Evolutionary conservation across 2,888 invertebrate species (phyloP).

Genomic region (Drosophila greeni): DNA sequence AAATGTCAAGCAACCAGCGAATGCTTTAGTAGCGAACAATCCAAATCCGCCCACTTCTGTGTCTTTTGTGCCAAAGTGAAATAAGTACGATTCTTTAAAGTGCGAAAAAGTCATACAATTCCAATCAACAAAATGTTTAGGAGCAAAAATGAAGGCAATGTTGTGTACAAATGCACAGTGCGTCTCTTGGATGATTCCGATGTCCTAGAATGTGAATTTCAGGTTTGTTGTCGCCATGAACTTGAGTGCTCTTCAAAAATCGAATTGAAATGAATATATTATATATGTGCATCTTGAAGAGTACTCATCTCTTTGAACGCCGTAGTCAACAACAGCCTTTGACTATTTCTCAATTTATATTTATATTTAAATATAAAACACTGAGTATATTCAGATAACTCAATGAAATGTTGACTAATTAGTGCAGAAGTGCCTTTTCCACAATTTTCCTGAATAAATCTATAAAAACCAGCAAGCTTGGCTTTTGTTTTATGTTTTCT

Average conservation of each 20-base stretch:
- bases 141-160: constrained; percentile 85
- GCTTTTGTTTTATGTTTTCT: background rate
- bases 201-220: constrained; percentile 95
- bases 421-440: background rate
- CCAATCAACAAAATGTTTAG: constrained; percentile 69
- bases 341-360: background rate
- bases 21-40: constrained; percentile 8
- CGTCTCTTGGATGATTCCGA: constrained; percentile 93
- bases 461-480: background rate
- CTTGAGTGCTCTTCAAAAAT: background rate
- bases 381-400: background rate
- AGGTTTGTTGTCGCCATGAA: constrained; percentile 80
- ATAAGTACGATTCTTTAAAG: constrained; percentile 7
- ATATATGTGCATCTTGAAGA: background rate
- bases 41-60: constrained; percentile 25
- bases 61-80: constrained; percentile 16
- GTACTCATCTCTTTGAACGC: background rate
- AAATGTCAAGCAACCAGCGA: constrained; percentile 11
- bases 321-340: background rate
- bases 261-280: background rate
- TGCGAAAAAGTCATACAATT: constrained; percentile 12
- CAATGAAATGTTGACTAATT: background rate
- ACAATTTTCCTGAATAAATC: constrained; percentile 3
- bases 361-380: background rate
- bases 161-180: constrained; percentile 92